These are phyloP conservation scores for Mesocricetus auratus DNA, from an alignment of 2,113 vertebrate species.

Conservation along the genomic window DNA sequence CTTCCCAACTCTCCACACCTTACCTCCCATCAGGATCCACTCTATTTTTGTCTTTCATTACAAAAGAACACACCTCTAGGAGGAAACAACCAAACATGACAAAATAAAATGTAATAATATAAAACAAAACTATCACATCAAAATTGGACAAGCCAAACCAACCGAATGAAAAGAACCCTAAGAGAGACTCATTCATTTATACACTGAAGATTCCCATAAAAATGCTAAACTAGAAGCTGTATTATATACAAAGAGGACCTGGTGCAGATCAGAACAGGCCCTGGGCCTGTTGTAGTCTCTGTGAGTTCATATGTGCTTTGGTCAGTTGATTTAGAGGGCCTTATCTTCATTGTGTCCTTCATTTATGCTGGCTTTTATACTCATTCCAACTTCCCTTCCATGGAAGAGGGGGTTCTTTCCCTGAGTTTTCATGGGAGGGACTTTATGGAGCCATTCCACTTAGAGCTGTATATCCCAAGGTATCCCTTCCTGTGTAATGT, in stretches of 20 bases:
- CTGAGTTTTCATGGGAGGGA: not conserved
- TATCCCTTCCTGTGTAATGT: not conserved
- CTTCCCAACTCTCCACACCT: not conserved
- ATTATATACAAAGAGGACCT: not conserved
- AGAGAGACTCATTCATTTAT: not conserved
- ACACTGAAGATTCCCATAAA: not conserved
- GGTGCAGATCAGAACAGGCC: accelerated
- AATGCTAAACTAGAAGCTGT: not conserved
- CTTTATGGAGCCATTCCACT: too few relatives aligned
- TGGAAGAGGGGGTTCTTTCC: not conserved
- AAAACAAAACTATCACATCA: not conserved
- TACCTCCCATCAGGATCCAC: not conserved
- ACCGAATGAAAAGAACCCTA: not conserved
- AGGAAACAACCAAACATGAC: not conserved
- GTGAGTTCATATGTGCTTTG: not conserved
- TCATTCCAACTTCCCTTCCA: not conserved
- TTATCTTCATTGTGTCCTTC: not conserved
- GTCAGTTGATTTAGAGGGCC: not conserved
- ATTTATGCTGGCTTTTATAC: too few relatives aligned
- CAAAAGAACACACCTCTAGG: not conserved
- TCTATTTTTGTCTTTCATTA: not conserved
- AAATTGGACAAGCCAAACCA: not conserved
- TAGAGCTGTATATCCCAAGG: not conserved
- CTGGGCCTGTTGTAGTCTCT: not conserved
- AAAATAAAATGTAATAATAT: not conserved